Evolutionary conservation across 1,140 invertebrate genomes (phyloP).

Genomic region (Drosophila parvula): DNA sequence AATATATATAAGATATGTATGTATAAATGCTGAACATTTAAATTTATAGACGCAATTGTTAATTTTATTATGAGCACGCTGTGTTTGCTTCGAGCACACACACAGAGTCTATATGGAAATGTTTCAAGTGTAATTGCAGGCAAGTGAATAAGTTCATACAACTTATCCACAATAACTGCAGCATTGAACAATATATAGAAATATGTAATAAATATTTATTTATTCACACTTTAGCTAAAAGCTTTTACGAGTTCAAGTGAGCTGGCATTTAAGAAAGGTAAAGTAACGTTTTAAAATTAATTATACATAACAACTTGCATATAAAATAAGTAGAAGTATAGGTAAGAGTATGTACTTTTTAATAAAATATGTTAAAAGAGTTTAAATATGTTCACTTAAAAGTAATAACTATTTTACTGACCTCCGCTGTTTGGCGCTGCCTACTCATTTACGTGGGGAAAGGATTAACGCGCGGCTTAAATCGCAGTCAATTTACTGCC

Average conservation of each 20-base stretch:
- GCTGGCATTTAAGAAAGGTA: background rate
- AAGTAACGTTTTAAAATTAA: background rate
- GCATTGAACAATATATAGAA: background rate
- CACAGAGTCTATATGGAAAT: constrained; percentile 15
- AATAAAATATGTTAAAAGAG: too few relatives aligned
- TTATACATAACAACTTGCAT: too few relatives aligned
- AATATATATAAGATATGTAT: background rate
- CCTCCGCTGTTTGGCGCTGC: background rate
- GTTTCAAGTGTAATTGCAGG: background rate
- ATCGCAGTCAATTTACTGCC: constrained; percentile 80
- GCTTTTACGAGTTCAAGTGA: background rate
- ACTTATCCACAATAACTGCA: background rate
- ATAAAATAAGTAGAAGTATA: too few relatives aligned
- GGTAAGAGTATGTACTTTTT: too few relatives aligned
- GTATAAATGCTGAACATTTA: constrained; percentile 8
- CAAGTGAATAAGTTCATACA: background rate
- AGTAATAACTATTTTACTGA: background rate
- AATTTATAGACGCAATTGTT: constrained; percentile 55
- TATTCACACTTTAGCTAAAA: background rate
- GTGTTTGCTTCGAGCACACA: constrained; percentile 26
- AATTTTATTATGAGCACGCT: constrained; percentile 65
- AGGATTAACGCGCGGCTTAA: constrained; percentile 60
- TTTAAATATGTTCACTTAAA: background rate
- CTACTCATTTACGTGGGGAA: constrained; percentile 36
- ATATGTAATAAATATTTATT: background rate